Conservation (phyloP, 64 coral and sea anemone genomes). For the Pachyseris speciosa region DNA sequence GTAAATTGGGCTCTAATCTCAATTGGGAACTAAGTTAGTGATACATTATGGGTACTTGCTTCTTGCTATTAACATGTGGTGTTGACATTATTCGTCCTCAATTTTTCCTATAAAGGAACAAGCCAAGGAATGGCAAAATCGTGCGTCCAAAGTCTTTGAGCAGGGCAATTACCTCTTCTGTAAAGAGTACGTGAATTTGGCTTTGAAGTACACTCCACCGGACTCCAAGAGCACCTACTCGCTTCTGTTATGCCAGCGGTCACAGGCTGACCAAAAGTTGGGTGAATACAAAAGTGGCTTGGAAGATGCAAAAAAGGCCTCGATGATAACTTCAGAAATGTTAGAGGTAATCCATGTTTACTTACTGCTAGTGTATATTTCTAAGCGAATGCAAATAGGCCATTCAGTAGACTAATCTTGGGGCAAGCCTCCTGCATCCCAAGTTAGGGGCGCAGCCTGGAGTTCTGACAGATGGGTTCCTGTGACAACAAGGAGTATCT, state of each 20-base stretch:
- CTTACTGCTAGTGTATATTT: too few species aligned
- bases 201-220: slow-evolving; percentile 22
- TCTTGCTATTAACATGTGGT: too few species aligned
- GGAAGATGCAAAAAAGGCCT: slow-evolving; percentile 27
- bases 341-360: background rate
- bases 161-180: background rate
- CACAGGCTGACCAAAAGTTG: background rate
- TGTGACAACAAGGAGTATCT: too few species aligned
- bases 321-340: background rate
- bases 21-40: background rate
- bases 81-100: background rate
- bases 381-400: too few species aligned
- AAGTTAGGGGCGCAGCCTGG: too few species aligned
- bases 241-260: slow-evolving; percentile 12
- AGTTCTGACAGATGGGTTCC: too few species aligned
- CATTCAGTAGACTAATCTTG: too few species aligned
- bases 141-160: background rate
- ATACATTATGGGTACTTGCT: too few species aligned
- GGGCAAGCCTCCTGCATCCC: too few species aligned
- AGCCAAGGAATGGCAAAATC: background rate
- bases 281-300: background rate
- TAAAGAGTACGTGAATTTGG: slow-evolving; percentile 20
- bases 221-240: background rate
- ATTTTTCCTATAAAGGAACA: slow-evolving; percentile 13
- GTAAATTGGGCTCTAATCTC: background rate